phyloP scores from a whole-genome alignment of 2,113 vertebrate species.

The Peromyscus maniculatus region DNA sequence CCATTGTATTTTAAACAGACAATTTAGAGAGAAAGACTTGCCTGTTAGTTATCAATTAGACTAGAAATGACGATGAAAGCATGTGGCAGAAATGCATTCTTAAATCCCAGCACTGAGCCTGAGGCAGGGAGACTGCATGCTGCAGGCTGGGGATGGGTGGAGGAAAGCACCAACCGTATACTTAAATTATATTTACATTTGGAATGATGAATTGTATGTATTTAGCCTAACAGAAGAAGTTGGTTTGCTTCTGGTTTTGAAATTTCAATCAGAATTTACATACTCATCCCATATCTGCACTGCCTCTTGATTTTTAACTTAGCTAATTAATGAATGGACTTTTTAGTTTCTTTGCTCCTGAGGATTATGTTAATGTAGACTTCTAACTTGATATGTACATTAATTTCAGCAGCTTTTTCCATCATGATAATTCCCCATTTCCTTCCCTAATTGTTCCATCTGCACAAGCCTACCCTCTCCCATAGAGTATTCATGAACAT shows the following conservation, averaged over 20 bases:
- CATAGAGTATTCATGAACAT: background rate
- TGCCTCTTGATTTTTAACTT: background rate
- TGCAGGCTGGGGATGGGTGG: too few species aligned
- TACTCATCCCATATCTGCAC: background rate
- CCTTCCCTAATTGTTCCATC: background rate
- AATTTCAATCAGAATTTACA: background rate
- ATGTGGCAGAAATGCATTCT: rapidly evolving
- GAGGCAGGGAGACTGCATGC: too few species aligned
- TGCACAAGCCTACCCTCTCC: background rate
- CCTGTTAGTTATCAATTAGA: background rate
- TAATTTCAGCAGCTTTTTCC: background rate
- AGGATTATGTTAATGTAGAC: background rate
- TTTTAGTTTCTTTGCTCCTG: background rate
- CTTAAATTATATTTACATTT: slow-evolving; percentile 30
- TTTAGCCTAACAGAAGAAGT: background rate
- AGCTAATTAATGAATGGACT: background rate
- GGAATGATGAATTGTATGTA: background rate
- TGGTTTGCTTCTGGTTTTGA: slow-evolving; percentile 1
- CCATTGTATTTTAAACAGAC: background rate
- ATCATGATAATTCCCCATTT: background rate
- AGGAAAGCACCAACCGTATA: background rate
- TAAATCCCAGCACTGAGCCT: background rate
- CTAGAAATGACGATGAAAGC: background rate
- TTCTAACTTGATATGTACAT: background rate
- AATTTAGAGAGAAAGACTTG: background rate